Percentiles rank a stretch among this genome's conserved stretches.
These are phyloP conservation scores for Polia nebulosa DNA, from an alignment of 2,888 invertebrate species.

Conservation along the genomic window DNA sequence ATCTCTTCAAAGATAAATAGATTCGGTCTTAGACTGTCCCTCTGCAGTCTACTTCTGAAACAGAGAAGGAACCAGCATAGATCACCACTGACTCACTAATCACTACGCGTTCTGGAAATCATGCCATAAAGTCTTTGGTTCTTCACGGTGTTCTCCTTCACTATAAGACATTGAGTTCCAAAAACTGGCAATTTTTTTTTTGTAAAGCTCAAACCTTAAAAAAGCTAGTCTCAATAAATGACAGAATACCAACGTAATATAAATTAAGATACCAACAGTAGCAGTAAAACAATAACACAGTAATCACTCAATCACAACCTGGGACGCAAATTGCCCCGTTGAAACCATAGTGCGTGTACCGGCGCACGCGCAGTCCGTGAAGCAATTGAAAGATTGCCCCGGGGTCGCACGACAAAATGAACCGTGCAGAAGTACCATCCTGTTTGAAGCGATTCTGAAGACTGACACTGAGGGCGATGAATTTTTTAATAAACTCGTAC, in stretches of 20 bases:
- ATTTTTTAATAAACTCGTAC: not conserved
- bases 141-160: not conserved
- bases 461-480: not conserved
- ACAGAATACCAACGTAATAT: too few relatives aligned
- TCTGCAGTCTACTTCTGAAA: too few relatives aligned
- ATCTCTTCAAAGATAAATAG: too few relatives aligned
- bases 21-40: too few relatives aligned
- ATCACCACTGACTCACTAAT: too few relatives aligned
- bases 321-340: conserved; percentile 57
- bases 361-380: conserved; percentile 65
- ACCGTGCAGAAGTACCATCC: conserved; percentile 27
- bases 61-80: not conserved
- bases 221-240: too few relatives aligned
- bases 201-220: too few relatives aligned
- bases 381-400: conserved; percentile 72
- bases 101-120: too few relatives aligned
- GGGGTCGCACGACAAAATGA: conserved; percentile 59
- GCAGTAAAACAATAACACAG: conserved; percentile 45
- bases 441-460: not conserved
- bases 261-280: conserved; percentile 36
- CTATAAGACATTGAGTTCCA: not conserved
- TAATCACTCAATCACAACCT: conserved; percentile 62
- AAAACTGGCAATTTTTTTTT: too few relatives aligned
- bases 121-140: too few relatives aligned
- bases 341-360: conserved; percentile 62